A percentile compares a stretch with the other conserved stretches of the same genome.
These are phyloP conservation scores for Chlorops oryzae DNA, from an alignment of 1,140 invertebrate species.

Conservation along the genomic window DNA sequence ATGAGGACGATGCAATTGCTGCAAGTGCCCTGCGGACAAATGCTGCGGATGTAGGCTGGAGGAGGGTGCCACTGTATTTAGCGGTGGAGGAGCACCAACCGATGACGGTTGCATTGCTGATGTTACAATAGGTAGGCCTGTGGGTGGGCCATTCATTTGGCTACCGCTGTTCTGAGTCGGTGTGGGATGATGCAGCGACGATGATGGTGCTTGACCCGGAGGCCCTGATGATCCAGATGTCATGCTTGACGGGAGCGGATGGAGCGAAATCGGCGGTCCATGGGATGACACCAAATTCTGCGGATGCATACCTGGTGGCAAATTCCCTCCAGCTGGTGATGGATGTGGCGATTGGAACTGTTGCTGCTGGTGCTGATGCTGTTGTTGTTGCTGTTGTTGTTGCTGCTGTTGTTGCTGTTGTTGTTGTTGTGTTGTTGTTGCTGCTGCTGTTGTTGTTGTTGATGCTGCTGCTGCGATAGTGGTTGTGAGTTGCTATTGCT, in stretches of 20 bases:
- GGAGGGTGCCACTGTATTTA: conserved; percentile 37
- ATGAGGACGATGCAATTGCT: conserved; percentile 36
- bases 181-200: conserved; percentile 14
- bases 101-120: conserved; percentile 30
- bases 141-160: neutral
- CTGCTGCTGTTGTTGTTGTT: too few relatives aligned
- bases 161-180: conserved; percentile 2
- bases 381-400: conserved; percentile 44
- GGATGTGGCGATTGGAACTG: conserved; percentile 44
- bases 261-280: conserved; percentile 44
- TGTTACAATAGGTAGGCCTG: conserved; percentile 27
- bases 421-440: conserved; percentile 44
- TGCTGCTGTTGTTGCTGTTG: conserved; percentile 36
- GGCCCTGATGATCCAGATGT: conserved; percentile 44
- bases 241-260: conserved; percentile 52
- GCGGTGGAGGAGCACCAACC: conserved; percentile 25
- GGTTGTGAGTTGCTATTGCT: conserved; percentile 46
- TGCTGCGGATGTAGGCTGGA: conserved; percentile 37
- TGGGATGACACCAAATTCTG: conserved; percentile 55
- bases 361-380: too few relatives aligned
- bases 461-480: conserved; percentile 36
- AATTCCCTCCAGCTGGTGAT: conserved; percentile 32
- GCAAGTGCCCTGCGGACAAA: conserved; percentile 28
- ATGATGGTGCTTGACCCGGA: neutral
- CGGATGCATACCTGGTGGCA: conserved; percentile 51